phyloP scores from a whole-genome alignment of 2,888 invertebrate species.

The Drosophila neotestacea region DNA sequence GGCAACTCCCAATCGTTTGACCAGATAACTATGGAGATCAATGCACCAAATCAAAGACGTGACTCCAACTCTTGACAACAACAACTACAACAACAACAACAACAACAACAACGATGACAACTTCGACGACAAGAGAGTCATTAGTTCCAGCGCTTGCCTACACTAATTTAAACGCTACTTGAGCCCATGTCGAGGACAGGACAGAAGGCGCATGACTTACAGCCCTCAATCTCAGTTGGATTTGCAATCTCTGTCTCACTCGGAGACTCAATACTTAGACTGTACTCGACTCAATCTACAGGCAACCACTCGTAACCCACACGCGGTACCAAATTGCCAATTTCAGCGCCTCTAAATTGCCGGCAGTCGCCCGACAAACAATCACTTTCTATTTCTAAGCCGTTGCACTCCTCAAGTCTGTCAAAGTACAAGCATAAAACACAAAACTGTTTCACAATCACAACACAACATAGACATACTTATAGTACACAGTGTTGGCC shows the following conservation, averaged over 20 bases:
- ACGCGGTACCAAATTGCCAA: conserved; percentile 62
- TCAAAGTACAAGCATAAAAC: conserved; percentile 6
- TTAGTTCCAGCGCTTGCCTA: conserved; percentile 79
- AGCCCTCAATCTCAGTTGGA: conserved; percentile 12
- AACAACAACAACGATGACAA: conserved; percentile 48
- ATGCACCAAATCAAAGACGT: conserved; percentile 58
- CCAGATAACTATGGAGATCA: conserved; percentile 52
- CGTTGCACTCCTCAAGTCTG: conserved; percentile 46
- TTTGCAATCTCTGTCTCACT: conserved; percentile 1
- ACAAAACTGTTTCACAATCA: conserved; percentile 46
- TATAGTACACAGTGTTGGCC: conserved; percentile 20
- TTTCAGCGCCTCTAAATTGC: conserved; percentile 74
- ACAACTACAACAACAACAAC: conserved; percentile 27
- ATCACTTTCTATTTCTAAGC: conserved; percentile 76
- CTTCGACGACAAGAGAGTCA: conserved; percentile 60
- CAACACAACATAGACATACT: conserved; percentile 18
- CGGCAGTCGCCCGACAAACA: conserved; percentile 50
- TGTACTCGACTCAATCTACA: neutral
- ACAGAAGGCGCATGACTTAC: conserved; percentile 23
- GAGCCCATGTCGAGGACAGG: conserved; percentile 52
- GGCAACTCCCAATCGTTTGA: conserved; percentile 46
- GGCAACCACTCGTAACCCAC: conserved; percentile 38
- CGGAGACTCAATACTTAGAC: neutral
- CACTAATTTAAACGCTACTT: conserved; percentile 74
- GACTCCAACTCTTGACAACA: conserved; percentile 19